Percentiles rank a stretch among this genome's conserved stretches.
These are phyloP conservation scores for Abscondita cerata DNA, from an alignment of 2,888 invertebrate species.

Conservation along the genomic window DNA sequence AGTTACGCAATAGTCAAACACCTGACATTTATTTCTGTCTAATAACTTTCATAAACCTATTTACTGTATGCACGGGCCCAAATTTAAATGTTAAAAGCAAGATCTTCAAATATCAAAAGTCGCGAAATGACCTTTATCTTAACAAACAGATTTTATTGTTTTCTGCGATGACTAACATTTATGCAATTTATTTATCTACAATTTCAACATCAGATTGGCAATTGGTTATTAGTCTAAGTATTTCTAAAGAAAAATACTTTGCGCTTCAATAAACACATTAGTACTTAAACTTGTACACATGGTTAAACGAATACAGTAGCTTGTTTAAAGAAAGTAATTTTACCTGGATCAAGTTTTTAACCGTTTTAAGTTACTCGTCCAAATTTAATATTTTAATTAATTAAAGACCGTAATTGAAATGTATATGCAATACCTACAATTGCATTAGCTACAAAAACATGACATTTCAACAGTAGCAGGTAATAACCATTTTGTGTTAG, in stretches of 20 bases:
- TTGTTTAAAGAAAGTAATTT: background rate
- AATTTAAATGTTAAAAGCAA: conserved; percentile 26
- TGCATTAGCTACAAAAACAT: background rate
- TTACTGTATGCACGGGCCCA: conserved; percentile 2
- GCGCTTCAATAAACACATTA: no score
- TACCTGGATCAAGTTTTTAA: background rate
- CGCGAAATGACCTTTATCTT: conserved; percentile 18
- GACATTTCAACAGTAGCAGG: background rate
- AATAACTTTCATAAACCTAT: conserved; percentile 6
- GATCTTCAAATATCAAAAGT: conserved; percentile 12
- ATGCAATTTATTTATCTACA: background rate
- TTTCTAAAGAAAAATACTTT: no score
- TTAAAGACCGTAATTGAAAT: background rate
- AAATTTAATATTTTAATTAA: background rate
- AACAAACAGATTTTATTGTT: conserved; percentile 14
- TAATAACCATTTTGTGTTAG: background rate
- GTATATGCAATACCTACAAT: background rate
- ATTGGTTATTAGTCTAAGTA: no score
- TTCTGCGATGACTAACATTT: background rate
- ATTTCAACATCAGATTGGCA: conserved; percentile 1
- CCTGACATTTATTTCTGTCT: conserved; percentile 21
- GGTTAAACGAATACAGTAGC: no score
- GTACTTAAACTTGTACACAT: no score
- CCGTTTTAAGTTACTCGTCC: background rate
- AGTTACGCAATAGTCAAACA: background rate